Evolutionary conservation across 2,797 vertebrate genomes (phyloP).

Genomic region (Coracias cyanogaster): DNA sequence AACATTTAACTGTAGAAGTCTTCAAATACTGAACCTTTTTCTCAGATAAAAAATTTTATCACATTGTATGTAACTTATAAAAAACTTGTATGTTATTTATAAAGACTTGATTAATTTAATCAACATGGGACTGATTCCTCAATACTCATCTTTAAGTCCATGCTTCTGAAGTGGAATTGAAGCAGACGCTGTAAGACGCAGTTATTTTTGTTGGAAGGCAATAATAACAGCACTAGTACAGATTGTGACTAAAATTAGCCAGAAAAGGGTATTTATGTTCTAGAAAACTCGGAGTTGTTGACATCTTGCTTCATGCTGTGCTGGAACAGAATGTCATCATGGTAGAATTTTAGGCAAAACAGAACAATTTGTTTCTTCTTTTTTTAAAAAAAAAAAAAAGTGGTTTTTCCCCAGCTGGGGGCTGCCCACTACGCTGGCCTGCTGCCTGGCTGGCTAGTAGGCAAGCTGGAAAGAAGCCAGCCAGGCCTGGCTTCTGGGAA

Average conservation of each 20-base stretch:
- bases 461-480: background rate
- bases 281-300: background rate
- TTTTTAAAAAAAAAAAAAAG: background rate
- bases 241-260: background rate
- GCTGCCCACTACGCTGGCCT: background rate
- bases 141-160: background rate
- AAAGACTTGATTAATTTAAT: background rate
- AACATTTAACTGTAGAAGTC: background rate
- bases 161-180: background rate
- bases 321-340: background rate
- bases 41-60: background rate
- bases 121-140: background rate
- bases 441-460: background rate
- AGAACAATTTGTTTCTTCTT: background rate
- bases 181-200: background rate
- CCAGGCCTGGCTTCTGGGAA: background rate
- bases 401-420: fast-evolving
- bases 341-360: background rate
- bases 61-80: background rate
- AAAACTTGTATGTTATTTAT: background rate
- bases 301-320: background rate
- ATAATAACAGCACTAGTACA: background rate
- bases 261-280: background rate
- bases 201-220: background rate
- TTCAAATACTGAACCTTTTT: background rate